phyloP scores from a whole-genome alignment of 2,113 vertebrate species.

The Terrapene triunguis region DNA sequence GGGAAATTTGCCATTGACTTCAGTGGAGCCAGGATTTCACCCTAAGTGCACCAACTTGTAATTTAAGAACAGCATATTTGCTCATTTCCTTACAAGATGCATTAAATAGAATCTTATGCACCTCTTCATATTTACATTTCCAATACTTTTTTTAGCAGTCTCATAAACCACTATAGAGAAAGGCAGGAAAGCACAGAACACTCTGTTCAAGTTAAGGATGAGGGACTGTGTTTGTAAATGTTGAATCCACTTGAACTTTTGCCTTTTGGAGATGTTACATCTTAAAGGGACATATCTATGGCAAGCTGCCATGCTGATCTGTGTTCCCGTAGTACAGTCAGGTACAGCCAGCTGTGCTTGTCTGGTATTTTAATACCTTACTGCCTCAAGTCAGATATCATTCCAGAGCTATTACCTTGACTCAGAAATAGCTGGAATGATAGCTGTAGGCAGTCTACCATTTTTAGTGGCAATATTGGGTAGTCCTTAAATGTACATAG shows the following conservation, averaged over 20 bases:
- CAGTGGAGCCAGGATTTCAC: neutral
- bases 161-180: neutral
- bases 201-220: neutral
- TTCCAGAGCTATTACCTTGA: constrained; percentile 74
- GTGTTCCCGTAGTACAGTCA: constrained; percentile 68
- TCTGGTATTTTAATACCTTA: constrained; percentile 79
- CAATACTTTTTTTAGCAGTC: neutral
- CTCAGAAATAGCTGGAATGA: constrained; percentile 65
- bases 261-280: constrained; percentile 31
- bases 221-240: neutral
- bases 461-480: constrained; percentile 62
- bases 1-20: neutral
- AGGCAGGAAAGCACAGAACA: neutral
- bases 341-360: constrained; percentile 49
- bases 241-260: constrained; percentile 66
- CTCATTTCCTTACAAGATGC: neutral
- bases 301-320: constrained; percentile 53
- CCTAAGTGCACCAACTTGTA: neutral
- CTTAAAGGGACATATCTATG: constrained; percentile 45
- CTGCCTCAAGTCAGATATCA: constrained; percentile 75
- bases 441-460: constrained; percentile 67
- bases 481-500: constrained; percentile 57
- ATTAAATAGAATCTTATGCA: rapidly evolving
- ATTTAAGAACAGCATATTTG: neutral
- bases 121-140: neutral